These are phyloP conservation scores for Amphipyra berbera DNA, from an alignment of 2,888 invertebrate species.

Conservation along the genomic window DNA sequence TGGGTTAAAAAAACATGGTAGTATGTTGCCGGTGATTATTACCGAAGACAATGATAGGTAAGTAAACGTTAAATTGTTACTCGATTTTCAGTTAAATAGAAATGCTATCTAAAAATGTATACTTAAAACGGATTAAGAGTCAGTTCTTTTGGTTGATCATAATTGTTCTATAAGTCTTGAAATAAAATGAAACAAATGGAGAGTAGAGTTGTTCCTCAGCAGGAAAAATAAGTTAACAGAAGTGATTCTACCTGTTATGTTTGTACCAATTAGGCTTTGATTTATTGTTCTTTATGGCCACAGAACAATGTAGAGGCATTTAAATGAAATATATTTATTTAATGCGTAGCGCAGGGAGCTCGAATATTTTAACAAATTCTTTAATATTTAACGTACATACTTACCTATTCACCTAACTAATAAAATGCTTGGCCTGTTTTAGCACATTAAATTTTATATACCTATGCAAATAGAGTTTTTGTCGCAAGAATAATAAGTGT, in stretches of 20 bases:
- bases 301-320: conserved; percentile 8
- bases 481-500: conserved; percentile 44
- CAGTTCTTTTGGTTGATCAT: too few relatives aligned
- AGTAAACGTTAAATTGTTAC: too few relatives aligned
- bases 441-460: conserved; percentile 39
- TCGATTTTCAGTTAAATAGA: too few relatives aligned
- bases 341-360: conserved; percentile 41
- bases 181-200: too few relatives aligned
- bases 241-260: neutral
- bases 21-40: too few relatives aligned
- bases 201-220: too few relatives aligned
- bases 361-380: conserved; percentile 27
- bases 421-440: conserved; percentile 42
- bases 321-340: conserved; percentile 11
- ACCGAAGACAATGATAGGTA: too few relatives aligned
- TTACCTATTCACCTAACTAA: conserved; percentile 20
- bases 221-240: too few relatives aligned
- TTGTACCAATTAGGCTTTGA: neutral
- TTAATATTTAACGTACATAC: conserved; percentile 22
- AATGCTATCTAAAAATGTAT: too few relatives aligned
- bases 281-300: conserved; percentile 14
- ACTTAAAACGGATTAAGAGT: too few relatives aligned
- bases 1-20: too few relatives aligned
- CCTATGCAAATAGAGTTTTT: conserved; percentile 52
- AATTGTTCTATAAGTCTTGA: too few relatives aligned